Percentiles rank a stretch among this genome's conserved stretches.
These are phyloP conservation scores for Polia nebulosa DNA, from an alignment of 2,888 invertebrate genomes.

Conservation along the genomic window DNA sequence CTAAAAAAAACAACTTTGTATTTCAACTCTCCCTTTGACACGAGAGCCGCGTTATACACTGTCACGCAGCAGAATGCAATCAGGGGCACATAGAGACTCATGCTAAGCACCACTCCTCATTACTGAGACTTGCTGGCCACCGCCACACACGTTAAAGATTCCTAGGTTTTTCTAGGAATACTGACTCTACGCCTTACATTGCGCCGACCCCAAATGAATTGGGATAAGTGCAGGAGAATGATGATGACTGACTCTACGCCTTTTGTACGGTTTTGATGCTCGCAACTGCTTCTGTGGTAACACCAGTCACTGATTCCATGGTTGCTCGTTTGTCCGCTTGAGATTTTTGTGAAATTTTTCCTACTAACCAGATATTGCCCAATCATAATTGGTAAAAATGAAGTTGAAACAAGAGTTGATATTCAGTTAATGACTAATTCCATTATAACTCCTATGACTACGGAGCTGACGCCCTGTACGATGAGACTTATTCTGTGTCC, in stretches of 20 bases:
- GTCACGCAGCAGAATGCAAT: conserved; percentile 93
- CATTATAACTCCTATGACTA: conserved; percentile 90
- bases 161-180: conserved; percentile 90
- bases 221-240: too few species aligned
- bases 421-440: conserved; percentile 91
- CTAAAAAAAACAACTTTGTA: conserved; percentile 93
- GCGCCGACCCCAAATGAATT: too few species aligned
- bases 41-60: conserved; percentile 93
- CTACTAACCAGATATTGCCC: conserved; percentile 92
- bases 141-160: conserved; percentile 86
- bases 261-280: conserved; percentile 93
- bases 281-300: conserved; percentile 93
- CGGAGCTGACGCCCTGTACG: conserved; percentile 91
- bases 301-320: conserved; percentile 92
- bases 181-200: conserved; percentile 91
- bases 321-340: conserved; percentile 91
- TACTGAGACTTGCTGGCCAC: conserved; percentile 91
- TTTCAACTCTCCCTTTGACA: conserved; percentile 91
- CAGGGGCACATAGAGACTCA: conserved; percentile 93
- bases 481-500: conserved; percentile 92
- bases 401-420: conserved; percentile 91
- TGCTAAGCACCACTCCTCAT: conserved; percentile 93
- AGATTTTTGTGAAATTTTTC: conserved; percentile 90
- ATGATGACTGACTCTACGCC: too few species aligned
- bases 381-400: conserved; percentile 91